Evolutionary conservation across 2,113 vertebrate genomes (phyloP).

Genomic region (Dendrocopos noguchii): DNA sequence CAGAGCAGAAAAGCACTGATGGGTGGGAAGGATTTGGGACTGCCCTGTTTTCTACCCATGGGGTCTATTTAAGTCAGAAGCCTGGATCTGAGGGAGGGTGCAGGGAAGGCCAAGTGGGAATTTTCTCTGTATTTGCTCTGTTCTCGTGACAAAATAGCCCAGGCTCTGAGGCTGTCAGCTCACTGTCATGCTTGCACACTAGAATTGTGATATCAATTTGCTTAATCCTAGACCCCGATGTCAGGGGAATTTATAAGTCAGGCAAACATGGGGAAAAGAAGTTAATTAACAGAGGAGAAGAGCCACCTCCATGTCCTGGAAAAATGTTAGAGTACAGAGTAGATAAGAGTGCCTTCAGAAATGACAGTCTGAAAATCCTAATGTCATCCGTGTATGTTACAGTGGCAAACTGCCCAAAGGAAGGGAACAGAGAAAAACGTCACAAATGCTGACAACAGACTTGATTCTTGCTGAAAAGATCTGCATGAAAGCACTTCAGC

Average conservation of each 20-base stretch:
- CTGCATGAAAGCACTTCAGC: background rate
- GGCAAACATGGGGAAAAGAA: conserved; percentile 10
- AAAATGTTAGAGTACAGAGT: conserved; percentile 12
- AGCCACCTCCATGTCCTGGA: background rate
- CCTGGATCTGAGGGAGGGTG: background rate
- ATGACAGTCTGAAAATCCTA: conserved; percentile 4
- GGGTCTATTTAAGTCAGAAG: fast-evolving
- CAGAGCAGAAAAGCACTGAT: background rate
- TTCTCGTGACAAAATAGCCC: background rate
- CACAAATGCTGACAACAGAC: conserved; percentile 33
- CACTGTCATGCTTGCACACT: background rate
- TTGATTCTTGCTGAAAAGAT: conserved; percentile 22
- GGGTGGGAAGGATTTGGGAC: background rate
- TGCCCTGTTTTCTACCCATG: background rate
- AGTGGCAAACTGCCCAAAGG: conserved; percentile 44
- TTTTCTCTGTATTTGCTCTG: background rate
- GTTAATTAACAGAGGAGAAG: conserved; percentile 49
- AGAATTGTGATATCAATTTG: background rate
- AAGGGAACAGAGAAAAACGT: conserved; percentile 33
- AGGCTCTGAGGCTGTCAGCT: background rate
- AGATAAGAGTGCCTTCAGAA: conserved; percentile 27
- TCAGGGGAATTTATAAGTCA: conserved; percentile 33
- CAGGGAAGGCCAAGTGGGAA: background rate
- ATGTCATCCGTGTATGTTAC: conserved; percentile 21
- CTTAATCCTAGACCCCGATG: conserved; percentile 40